A percentile compares a stretch with the other conserved stretches of the same genome.
phyloP scores from a whole-genome alignment of 2,888 invertebrate species.

The Dendrolimus houi region DNA sequence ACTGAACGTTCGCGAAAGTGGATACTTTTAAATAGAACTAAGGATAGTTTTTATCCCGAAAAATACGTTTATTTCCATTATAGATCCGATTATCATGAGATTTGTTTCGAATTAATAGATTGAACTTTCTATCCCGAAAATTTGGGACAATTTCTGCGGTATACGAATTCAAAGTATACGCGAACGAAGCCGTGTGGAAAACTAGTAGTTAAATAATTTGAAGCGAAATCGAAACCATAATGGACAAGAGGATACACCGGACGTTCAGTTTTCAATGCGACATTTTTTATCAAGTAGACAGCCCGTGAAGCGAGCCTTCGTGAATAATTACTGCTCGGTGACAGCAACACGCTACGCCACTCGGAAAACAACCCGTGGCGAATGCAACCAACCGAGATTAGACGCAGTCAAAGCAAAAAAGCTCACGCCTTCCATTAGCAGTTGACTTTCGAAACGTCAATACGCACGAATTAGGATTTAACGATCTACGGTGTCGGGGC shows the following conservation, averaged over 20 bases:
- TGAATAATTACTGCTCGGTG: constrained; percentile 67
- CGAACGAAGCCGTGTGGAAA: no score
- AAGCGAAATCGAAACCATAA: background rate
- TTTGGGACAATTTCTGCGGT: no score
- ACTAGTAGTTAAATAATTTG: background rate
- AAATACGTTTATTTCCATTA: no score
- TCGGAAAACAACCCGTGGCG: constrained; percentile 57
- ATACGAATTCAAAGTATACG: no score
- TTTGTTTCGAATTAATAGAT: no score
- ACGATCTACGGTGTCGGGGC: constrained; percentile 34
- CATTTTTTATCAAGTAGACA: constrained; percentile 41
- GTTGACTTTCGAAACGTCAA: constrained; percentile 64
- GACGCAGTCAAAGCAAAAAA: constrained; percentile 59
- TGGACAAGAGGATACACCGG: constrained; percentile 16
- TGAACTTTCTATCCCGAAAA: no score
- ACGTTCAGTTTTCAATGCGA: constrained; percentile 15
- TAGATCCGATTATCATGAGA: no score
- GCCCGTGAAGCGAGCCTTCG: constrained; percentile 44
- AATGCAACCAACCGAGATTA: constrained; percentile 61
- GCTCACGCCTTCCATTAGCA: constrained; percentile 62
- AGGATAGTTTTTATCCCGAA: no score
- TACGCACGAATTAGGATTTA: constrained; percentile 68
- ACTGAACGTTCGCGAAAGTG: no score
- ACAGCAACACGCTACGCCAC: constrained; percentile 64
- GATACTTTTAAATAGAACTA: no score